Evolutionary conservation across 2,797 vertebrate genomes (phyloP), one percentile per base, ranked within the genome.

Genomic region (Mus spretus): DNA sequence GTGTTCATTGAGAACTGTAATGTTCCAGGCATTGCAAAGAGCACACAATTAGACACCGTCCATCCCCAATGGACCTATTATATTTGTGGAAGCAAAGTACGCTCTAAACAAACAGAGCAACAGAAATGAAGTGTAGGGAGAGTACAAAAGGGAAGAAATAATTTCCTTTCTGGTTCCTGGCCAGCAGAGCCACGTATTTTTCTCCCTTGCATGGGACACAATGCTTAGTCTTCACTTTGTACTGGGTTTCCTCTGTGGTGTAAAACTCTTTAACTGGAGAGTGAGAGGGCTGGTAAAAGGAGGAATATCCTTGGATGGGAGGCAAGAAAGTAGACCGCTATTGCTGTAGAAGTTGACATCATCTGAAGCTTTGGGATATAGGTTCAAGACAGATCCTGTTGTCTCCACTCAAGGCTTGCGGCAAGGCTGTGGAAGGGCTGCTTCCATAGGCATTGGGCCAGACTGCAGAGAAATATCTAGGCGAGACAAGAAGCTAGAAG

Each of bases 1-100:
- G 0, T 83, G 86, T 96, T 97, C 96, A 92, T 92, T 77, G 95
- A 96, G 82, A 79, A 87, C 82, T 88, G 0, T 95, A 95, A 93
- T 92, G 90, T 92, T 55, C 74, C 77, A 90, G 77, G 87, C 83
- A 80, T 59, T 85, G 83, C 85, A 93, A 86, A 95, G n/a, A 93
- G 88, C 11, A 78, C 4, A 34, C 81, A 90, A 65, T 96, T 93
- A 96, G 90, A 95, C 84, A 90, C 11, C 83, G 50, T 65, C 74
- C 78, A 17, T 93, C 74, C 94, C 94, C 96, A 81, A 72, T 31
- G 82, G 94, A 47, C 87, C 93, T 65, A 88, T 96, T 97, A 87
- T 1, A 50, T 47, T 90, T 91, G 93, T 13, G 24, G 34, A 94
- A 96, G 90, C 63, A 77, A 97, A 67, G 82, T 82, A 67, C 86